Evolutionary conservation across 2,888 invertebrate genomes (phyloP).

Genomic region (Melieria omissa): DNA sequence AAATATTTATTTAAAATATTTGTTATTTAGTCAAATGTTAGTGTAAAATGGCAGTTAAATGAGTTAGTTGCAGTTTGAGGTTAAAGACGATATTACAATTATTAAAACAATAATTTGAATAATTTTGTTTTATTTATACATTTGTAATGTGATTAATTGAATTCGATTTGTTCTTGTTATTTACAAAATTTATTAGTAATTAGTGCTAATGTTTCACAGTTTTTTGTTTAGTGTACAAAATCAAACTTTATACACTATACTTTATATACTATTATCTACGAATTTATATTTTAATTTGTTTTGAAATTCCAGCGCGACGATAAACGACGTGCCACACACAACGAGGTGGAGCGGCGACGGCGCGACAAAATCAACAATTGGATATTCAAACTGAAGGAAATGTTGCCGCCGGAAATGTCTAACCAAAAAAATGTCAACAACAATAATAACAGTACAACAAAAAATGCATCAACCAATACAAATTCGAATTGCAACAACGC

Average conservation of each 20-base stretch:
- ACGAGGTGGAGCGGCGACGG: slow-evolving; percentile 93
- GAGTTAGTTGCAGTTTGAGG: no score
- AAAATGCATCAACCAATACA: slow-evolving; percentile 6
- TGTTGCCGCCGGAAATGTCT: slow-evolving; percentile 75
- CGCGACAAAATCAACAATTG: slow-evolving; percentile 97
- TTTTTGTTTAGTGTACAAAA: neutral
- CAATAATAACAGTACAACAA: slow-evolving; percentile 11
- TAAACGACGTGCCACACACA: slow-evolving; percentile 90
- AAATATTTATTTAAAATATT: slow-evolving; percentile 1
- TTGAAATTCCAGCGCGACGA: slow-evolving; percentile 79
- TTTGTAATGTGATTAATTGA: no score
- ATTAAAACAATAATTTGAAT: no score
- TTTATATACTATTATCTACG: neutral
- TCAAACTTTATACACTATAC: no score
- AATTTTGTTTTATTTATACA: no score
- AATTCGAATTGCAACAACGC: slow-evolving; percentile 4
- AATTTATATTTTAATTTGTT: neutral
- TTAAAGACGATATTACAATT: no score
- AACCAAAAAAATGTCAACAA: slow-evolving; percentile 15
- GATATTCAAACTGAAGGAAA: slow-evolving; percentile 92
- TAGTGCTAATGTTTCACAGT: no score
- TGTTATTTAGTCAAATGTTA: no score
- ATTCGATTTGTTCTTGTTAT: no score
- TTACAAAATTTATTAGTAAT: no score
- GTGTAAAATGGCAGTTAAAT: no score